Evolutionary conservation across 2,113 vertebrate species (phyloP).

Genomic region (Ovibos moschatus): DNA sequence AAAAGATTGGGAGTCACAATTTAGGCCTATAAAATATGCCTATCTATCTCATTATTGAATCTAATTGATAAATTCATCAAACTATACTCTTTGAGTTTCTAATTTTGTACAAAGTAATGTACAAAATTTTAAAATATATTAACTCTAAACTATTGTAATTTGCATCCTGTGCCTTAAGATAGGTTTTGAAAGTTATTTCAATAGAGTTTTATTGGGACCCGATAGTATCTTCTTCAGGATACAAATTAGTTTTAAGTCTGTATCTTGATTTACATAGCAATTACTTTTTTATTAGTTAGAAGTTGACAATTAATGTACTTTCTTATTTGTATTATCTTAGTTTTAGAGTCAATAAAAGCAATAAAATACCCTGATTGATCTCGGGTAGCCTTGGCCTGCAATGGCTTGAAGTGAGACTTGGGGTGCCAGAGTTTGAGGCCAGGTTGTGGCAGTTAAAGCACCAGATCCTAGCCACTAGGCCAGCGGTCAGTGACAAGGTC

Average conservation of each 20-base stretch:
- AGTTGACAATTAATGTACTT: constrained; percentile 64
- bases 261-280: constrained; percentile 47
- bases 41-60: background rate
- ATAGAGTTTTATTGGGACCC: constrained; percentile 42
- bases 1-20: background rate
- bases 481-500: background rate
- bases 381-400: background rate
- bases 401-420: background rate
- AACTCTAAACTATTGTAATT: background rate
- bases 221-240: constrained; percentile 55
- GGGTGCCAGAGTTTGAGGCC: background rate
- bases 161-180: background rate
- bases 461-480: background rate
- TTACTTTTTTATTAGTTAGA: constrained; percentile 72
- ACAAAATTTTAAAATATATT: background rate
- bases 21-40: background rate
- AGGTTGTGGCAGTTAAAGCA: background rate
- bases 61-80: background rate
- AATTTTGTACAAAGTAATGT: background rate
- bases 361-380: constrained; percentile 3
- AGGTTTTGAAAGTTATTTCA: constrained; percentile 48
- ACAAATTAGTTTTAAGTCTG: constrained; percentile 67
- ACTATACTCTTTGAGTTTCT: background rate
- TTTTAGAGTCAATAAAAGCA: constrained; percentile 68
- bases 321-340: constrained; percentile 59